Evolutionary conservation across 30 jellyfish, hydroid and myxozoan genomes (phyloP), one percentile per base, ranked within the genome.

Genomic region (Turritopsis dohrnii): DNA sequence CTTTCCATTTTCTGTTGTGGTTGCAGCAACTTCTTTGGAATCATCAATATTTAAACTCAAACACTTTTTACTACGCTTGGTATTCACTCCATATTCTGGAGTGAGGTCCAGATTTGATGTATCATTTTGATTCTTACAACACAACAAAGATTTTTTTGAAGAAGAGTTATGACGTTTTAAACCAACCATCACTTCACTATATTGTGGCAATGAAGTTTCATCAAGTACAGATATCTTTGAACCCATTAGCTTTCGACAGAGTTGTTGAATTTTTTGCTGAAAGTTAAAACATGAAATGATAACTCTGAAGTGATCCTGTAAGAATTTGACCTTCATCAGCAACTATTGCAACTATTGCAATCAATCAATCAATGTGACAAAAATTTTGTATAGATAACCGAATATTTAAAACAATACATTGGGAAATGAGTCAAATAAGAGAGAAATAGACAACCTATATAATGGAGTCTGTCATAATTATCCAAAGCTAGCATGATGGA

Each of bases 211-310:
- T 69, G 77, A 69, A n/a, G 30, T 69, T 69, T 69, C 77, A 69
- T 69, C 77, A 9, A 69, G 77, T n/a, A 69, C 77, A n/a, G 77
- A 69, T n/a, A 69, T 69, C 19, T 69, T 69, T n/a, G 28, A n/a
- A 8, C 77, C 77, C 77, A 69, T 69, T 19, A n/a, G 77, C 30
- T 69, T 23, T 69, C 17, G 5, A 41, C 13, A 3, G 60, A 41
- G 60, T 41, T 41, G 60, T 41, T 41, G 5, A n/a, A 5, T 41
- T 41, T 41, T 41, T 41, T 41, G 60, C 60, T 41, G 60, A 41
- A 41, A 41, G 60, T 41, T n/a, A n/a, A n/a, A n/a, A n/a, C n/a
- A n/a, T n/a, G n/a, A n/a, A n/a, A n/a, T n/a, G n/a, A n/a, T n/a
- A n/a, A n/a, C n/a, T n/a, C n/a, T n/a, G n/a, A n/a, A n/a, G n/a